Conservation (phyloP, 2,113 vertebrate species). For the Mesembrinibis cayennensis region DNA sequence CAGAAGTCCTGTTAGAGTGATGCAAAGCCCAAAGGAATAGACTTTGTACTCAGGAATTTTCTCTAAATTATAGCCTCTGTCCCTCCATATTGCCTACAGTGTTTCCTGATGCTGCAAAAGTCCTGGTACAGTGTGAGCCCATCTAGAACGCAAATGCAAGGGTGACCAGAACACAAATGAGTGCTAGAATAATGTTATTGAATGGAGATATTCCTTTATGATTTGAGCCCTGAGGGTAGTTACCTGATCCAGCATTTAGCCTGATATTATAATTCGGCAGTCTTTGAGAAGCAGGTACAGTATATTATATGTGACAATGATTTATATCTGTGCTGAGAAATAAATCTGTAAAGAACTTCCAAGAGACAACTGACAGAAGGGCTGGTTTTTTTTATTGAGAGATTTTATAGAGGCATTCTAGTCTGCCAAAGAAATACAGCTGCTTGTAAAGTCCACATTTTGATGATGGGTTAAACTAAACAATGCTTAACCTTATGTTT, state of each 20-base stretch:
- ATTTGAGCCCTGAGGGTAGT: constrained; percentile 11
- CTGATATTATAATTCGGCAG: constrained; percentile 28
- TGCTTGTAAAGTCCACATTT: constrained; percentile 35
- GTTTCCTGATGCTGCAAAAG: not conserved
- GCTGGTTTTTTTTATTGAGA: not conserved
- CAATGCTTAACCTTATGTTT: constrained; percentile 8
- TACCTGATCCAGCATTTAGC: constrained; percentile 40
- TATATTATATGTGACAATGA: constrained; percentile 40
- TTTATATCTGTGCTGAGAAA: constrained; percentile 55
- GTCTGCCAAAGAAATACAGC: constrained; percentile 18
- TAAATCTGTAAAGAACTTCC: constrained; percentile 45
- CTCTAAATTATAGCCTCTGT: not conserved
- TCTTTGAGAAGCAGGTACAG: constrained; percentile 38
- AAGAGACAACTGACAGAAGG: constrained; percentile 1
- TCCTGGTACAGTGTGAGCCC: not conserved
- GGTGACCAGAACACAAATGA: not conserved
- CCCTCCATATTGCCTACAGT: not conserved
- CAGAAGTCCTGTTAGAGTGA: not conserved
- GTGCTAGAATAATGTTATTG: not conserved
- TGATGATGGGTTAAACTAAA: constrained; percentile 1
- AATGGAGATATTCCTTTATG: not conserved
- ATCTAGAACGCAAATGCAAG: not conserved
- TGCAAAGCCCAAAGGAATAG: not conserved
- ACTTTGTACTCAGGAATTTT: not conserved
- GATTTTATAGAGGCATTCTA: constrained; percentile 24